Conservation (phyloP, 2,797 vertebrate species). For the Alectoris magna region DNA sequence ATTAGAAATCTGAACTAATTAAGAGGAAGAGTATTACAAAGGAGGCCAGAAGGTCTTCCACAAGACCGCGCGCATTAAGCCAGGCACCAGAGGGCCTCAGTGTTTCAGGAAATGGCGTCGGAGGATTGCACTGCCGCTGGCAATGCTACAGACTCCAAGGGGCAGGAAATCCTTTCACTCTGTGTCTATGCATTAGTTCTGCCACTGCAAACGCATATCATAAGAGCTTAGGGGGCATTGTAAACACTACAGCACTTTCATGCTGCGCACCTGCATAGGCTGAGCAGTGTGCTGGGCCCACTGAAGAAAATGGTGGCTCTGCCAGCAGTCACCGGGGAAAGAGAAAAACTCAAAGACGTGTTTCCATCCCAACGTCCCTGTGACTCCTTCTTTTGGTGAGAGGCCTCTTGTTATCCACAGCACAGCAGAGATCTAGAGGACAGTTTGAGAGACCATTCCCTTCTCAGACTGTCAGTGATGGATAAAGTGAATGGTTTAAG, state of each 20-base stretch:
- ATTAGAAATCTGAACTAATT: background rate
- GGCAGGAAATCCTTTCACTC: background rate
- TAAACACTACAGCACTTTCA: background rate
- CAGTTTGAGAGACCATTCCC: rapidly evolving
- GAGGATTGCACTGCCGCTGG: background rate
- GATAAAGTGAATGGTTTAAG: background rate
- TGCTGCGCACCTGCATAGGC: background rate
- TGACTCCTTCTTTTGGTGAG: background rate
- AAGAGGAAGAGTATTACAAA: background rate
- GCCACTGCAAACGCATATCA: background rate
- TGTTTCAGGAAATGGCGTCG: background rate
- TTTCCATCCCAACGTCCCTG: background rate
- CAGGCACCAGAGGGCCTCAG: background rate
- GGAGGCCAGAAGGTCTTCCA: background rate
- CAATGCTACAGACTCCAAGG: background rate
- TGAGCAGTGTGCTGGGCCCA: background rate
- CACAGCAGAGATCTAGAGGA: background rate
- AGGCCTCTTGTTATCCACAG: background rate
- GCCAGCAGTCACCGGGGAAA: rapidly evolving
- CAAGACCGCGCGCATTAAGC: rapidly evolving
- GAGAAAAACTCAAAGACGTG: background rate
- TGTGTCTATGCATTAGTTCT: background rate
- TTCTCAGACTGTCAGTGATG: background rate
- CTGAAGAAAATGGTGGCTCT: background rate
- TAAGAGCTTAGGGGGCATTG: background rate